Base-by-base conservation (phyloP, 2,113 vertebrate species). In the Dendropsophus ebraccatus region DNA sequence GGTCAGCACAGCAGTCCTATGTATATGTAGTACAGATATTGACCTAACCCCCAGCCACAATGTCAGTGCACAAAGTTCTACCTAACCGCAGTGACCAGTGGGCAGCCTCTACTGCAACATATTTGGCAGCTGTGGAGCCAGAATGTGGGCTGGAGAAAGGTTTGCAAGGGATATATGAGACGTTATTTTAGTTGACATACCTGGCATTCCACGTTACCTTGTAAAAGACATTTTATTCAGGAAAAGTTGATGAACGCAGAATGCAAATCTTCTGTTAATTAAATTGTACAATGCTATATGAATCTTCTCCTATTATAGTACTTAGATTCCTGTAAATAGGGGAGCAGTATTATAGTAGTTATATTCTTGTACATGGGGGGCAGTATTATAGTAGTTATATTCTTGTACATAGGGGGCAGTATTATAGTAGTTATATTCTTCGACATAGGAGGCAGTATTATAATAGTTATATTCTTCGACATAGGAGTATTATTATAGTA, bases 151-250 rank as follows among this genome's bases (percentile, higher is more conserved):
- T 41, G 30, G 9, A 23, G 45, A 28, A 58, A 76, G 50, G 13
- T 25, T 41, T 69, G 37, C 11, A 37, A 73, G 54, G 75, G 78
- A 79, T 75, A 86, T 78, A 80, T 25, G 17, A 78, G 75, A 41
- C 50, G 30, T 79, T 79, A 50, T 79, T 83, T 56, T 86, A 41
- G 75, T 37, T 28, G 49, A 41, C 67, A 77, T 86, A 56, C 76
- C 65, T 80, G 49, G 16, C 75, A 86, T 86, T 80, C 75, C 76
- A 30, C 76, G 80, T 19, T 10, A 30, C 13, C 84, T 10, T 80
- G 76, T 41, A 80, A 79, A 56, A 76, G 30, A 86, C 84, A 72
- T 79, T 80, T 79, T 52, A 79, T 79, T 72, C 67, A 30, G n/a
- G 41, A 47, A 16, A n/a, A 25, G 19, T 79, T 25, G 28, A 41